phyloP scores from a whole-genome alignment of 2,113 vertebrate genomes.

The Saccopteryx leptura region DNA sequence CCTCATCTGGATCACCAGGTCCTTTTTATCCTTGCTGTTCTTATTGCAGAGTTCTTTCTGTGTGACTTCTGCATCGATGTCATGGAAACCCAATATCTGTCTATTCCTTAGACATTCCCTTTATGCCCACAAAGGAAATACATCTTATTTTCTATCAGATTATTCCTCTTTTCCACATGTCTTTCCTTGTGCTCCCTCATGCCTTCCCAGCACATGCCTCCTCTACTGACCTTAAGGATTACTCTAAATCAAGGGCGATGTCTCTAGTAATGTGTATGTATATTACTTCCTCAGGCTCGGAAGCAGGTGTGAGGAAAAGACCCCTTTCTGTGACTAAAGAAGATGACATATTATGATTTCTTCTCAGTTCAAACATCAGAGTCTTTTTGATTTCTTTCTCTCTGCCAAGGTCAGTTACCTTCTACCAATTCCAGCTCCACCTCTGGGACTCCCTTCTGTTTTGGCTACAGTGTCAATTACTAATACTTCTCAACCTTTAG shows the following conservation, averaged over 20 bases:
- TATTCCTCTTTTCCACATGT: neutral
- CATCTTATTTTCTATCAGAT: constrained; percentile 50
- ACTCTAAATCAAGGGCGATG: neutral
- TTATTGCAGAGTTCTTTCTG: constrained; percentile 41
- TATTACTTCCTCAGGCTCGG: neutral
- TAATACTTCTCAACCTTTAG: neutral
- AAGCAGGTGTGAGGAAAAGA: neutral
- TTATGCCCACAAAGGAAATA: neutral
- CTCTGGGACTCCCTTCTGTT: neutral
- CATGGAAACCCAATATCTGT: neutral
- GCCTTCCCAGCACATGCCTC: neutral
- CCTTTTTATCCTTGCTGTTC: constrained; percentile 45
- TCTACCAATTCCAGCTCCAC: neutral
- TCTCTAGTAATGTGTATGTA: neutral
- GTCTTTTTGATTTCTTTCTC: neutral
- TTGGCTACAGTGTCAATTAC: neutral
- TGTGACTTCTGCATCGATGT: neutral
- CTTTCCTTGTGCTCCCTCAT: constrained; percentile 17
- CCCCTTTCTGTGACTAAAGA: neutral
- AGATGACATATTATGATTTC: neutral
- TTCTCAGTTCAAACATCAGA: neutral
- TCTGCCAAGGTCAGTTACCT: neutral
- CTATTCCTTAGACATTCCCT: neutral
- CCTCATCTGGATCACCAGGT: neutral
- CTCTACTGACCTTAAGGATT: neutral